phyloP scores from a whole-genome alignment of 2,888 invertebrate genomes.

The Microchrysa polita region DNA sequence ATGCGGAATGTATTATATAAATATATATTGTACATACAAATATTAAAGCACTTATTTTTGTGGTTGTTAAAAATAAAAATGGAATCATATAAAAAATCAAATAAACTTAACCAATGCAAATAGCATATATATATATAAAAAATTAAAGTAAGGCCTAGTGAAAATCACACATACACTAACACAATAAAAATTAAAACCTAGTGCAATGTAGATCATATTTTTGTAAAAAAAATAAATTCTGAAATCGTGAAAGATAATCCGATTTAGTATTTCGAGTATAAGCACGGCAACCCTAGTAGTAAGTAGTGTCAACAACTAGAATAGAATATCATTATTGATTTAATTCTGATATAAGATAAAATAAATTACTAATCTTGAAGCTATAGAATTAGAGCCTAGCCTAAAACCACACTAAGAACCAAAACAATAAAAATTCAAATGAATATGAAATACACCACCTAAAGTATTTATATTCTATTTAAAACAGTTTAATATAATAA shows the following conservation, averaged over 20 bases:
- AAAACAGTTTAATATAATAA: not conserved
- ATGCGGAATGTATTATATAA: no score
- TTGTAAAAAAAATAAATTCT: constrained; percentile 4
- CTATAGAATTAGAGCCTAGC: not conserved
- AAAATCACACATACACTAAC: no score
- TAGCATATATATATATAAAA: not conserved
- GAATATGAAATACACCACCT: not conserved
- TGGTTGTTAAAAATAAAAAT: no score
- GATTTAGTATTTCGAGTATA: not conserved
- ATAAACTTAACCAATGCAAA: not conserved
- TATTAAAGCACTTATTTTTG: no score
- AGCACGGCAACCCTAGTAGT: not conserved
- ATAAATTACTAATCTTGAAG: not conserved
- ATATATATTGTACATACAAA: no score
- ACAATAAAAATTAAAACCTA: no score
- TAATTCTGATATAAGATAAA: no score
- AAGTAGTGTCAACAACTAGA: no score
- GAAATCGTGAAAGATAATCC: not conserved
- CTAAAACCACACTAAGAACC: not conserved
- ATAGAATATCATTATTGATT: no score
- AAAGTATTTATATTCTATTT: not conserved
- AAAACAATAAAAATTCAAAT: not conserved
- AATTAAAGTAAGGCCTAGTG: not conserved
- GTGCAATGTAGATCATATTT: constrained; percentile 1
- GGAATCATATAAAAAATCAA: no score